phyloP scores from a whole-genome alignment of 2,113 vertebrate species.

The Haemorhous mexicanus region DNA sequence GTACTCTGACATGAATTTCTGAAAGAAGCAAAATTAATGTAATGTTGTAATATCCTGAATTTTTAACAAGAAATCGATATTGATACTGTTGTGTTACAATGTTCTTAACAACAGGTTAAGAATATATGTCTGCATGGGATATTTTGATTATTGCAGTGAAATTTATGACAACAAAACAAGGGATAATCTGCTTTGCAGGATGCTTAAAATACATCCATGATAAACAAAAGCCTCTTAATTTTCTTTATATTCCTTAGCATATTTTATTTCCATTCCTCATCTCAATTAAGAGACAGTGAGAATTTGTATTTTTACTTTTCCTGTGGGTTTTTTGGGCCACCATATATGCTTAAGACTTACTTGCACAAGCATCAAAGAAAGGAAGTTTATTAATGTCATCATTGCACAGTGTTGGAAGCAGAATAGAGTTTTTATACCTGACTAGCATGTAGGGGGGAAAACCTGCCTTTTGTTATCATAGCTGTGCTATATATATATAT shows the following conservation, averaged over 20 bases:
- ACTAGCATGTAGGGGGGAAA: not conserved
- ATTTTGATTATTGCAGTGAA: not conserved
- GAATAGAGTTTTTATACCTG: not conserved
- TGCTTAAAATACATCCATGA: not conserved
- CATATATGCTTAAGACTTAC: not conserved
- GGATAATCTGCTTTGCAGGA: not conserved
- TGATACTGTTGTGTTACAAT: not conserved
- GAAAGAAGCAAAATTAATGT: not conserved
- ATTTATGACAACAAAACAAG: not conserved
- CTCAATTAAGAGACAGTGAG: not conserved
- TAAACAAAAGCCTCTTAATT: not conserved
- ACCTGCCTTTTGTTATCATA: rapidly evolving
- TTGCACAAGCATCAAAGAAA: not conserved
- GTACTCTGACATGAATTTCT: not conserved
- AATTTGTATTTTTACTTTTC: not conserved
- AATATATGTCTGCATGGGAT: not conserved
- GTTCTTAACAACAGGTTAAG: not conserved
- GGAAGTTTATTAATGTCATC: not conserved
- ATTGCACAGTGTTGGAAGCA: not conserved
- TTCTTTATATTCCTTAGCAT: not conserved
- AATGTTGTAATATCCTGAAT: not conserved
- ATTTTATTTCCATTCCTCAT: not conserved
- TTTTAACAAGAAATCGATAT: not conserved
- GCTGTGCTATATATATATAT: not conserved
- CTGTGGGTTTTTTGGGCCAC: not conserved